Conservation (phyloP, 2,113 vertebrate species). For the Scalopus aquaticus region DNA sequence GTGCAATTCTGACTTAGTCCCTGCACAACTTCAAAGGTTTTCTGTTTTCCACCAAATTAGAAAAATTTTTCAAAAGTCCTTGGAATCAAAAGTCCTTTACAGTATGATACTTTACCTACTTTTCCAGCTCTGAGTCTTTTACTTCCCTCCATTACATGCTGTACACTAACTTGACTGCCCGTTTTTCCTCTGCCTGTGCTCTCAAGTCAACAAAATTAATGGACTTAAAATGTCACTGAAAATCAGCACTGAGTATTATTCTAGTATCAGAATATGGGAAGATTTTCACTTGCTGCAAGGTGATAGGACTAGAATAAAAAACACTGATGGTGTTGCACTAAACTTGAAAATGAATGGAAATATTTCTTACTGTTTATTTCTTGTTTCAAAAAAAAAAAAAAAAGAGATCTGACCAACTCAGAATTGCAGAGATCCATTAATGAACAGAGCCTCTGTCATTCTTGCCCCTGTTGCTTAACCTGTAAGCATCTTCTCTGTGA, state of each 20-base stretch:
- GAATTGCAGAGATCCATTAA: not conserved
- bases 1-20: not conserved
- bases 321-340: not conserved
- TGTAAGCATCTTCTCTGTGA: not conserved
- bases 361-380: not conserved
- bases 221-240: conserved; percentile 6
- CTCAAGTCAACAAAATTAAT: not conserved
- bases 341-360: not conserved
- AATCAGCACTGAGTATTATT: not conserved
- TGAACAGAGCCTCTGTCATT: not conserved
- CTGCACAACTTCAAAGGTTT: not conserved
- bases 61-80: not conserved
- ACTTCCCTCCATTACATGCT: not conserved
- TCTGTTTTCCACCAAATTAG: not conserved
- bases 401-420: not conserved
- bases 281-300: not conserved
- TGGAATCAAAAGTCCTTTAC: not conserved
- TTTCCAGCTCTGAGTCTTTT: not conserved
- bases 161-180: not conserved
- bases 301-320: not conserved
- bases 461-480: not conserved
- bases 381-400: not conserved
- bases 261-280: not conserved
- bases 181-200: not conserved
- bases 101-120: not conserved